These are phyloP conservation scores for Prinia subflava DNA, from an alignment of 2,113 vertebrate genomes.

Conservation along the genomic window DNA sequence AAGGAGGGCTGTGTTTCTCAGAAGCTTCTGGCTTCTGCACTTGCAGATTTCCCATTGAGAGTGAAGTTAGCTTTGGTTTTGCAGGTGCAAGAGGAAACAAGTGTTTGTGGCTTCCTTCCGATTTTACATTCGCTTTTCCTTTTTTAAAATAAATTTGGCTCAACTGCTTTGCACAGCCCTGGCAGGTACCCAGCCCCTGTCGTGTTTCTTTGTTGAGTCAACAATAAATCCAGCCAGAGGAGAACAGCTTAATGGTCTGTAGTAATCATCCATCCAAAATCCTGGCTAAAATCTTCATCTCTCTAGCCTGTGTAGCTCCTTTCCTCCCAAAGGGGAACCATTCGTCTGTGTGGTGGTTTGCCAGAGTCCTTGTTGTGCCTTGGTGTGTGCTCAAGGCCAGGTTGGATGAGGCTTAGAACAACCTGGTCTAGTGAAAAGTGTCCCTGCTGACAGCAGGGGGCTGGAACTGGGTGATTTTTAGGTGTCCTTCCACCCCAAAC, in stretches of 20 bases:
- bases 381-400: neutral
- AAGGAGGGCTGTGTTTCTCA: neutral
- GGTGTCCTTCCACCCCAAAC: neutral
- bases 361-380: neutral
- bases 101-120: neutral
- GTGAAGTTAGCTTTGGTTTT: neutral
- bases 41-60: neutral
- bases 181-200: neutral
- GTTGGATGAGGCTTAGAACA: neutral
- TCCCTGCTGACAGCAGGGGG: neutral
- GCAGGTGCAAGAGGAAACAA: neutral
- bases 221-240: neutral
- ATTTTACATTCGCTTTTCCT: neutral
- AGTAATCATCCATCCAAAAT: neutral
- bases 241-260: neutral
- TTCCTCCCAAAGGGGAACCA: neutral
- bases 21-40: neutral
- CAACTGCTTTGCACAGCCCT: neutral
- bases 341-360: neutral
- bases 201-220: neutral
- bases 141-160: neutral
- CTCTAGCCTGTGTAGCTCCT: neutral
- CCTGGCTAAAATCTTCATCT: neutral
- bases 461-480: neutral
- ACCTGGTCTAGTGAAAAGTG: neutral